Evolutionary conservation across 2,888 invertebrate species (phyloP).

Genomic region (Epistrophe eligans): DNA sequence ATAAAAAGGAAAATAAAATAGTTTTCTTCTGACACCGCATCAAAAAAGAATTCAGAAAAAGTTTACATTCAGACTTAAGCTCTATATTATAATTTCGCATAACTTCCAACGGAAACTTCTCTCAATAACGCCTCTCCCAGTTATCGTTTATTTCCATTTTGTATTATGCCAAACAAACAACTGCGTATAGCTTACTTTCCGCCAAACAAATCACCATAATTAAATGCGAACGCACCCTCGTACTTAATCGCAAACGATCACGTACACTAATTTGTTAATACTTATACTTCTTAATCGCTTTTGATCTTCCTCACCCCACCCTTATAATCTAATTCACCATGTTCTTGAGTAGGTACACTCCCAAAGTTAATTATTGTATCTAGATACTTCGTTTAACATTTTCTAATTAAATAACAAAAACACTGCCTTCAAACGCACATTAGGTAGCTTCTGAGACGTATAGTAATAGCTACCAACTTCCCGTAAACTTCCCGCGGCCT

Average conservation of each 20-base stretch:
- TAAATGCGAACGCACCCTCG: constrained; percentile 73
- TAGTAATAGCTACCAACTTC: constrained; percentile 29
- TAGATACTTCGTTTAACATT: constrained; percentile 46
- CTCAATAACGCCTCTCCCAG: background rate
- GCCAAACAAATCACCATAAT: constrained; percentile 63
- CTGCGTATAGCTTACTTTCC: background rate
- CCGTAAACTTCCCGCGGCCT: constrained; percentile 48
- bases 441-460: constrained; percentile 19
- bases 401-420: constrained; percentile 63
- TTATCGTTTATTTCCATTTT: constrained; percentile 3
- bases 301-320: constrained; percentile 20
- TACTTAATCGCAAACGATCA: constrained; percentile 71
- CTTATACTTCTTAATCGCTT: constrained; percentile 63
- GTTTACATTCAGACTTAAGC: background rate
- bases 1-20: no score
- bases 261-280: constrained; percentile 71
- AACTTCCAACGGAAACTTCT: background rate
- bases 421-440: constrained; percentile 16
- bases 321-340: constrained; percentile 37
- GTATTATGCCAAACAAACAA: background rate
- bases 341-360: constrained; percentile 51
- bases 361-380: constrained; percentile 39
- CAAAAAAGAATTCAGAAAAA: no score
- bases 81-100: background rate
- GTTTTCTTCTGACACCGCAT: no score